Conservation (phyloP, 1,140 invertebrate genomes). For the Rhyzopertha dominica region DNA sequence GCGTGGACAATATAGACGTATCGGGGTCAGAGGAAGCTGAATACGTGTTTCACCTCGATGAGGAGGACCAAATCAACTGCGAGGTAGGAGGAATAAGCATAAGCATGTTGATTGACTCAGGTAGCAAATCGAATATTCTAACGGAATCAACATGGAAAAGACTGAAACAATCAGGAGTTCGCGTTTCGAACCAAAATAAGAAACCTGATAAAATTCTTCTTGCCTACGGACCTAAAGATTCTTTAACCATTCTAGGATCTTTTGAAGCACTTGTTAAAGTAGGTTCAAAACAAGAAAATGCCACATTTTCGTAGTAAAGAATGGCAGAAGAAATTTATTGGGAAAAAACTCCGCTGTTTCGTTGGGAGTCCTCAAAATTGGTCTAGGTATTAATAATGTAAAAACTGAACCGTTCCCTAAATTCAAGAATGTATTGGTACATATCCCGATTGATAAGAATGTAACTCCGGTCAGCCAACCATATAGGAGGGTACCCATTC, state of each 20-base stretch:
- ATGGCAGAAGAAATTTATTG: slow-evolving; percentile 21
- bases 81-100: slow-evolving; percentile 20
- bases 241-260: slow-evolving; percentile 14
- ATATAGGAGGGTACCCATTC: slow-evolving; percentile 33
- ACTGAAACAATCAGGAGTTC: no score
- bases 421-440: slow-evolving; percentile 29
- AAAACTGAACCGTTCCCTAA: slow-evolving; percentile 32
- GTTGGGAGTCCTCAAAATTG: slow-evolving; percentile 34
- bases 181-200: slow-evolving; percentile 23
- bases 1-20: no score
- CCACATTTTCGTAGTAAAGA: slow-evolving; percentile 16
- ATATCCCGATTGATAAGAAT: slow-evolving; percentile 24
- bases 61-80: slow-evolving; percentile 6
- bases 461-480: slow-evolving; percentile 33
- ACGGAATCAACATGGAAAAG: slow-evolving; percentile 23
- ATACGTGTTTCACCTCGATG: slow-evolving; percentile 25
- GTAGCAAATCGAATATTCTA: slow-evolving; percentile 29
- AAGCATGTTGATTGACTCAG: slow-evolving; percentile 30
- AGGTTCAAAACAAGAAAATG: no score
- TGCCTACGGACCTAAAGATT: slow-evolving; percentile 14
- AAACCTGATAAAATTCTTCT: slow-evolving; percentile 20
- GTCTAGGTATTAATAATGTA: slow-evolving; percentile 8
- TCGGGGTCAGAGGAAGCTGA: no score
- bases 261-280: no score
- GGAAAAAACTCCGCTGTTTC: slow-evolving; percentile 23